Base-by-base conservation (phyloP, 2,113 vertebrate species). In the Poicephalus meyeri region DNA sequence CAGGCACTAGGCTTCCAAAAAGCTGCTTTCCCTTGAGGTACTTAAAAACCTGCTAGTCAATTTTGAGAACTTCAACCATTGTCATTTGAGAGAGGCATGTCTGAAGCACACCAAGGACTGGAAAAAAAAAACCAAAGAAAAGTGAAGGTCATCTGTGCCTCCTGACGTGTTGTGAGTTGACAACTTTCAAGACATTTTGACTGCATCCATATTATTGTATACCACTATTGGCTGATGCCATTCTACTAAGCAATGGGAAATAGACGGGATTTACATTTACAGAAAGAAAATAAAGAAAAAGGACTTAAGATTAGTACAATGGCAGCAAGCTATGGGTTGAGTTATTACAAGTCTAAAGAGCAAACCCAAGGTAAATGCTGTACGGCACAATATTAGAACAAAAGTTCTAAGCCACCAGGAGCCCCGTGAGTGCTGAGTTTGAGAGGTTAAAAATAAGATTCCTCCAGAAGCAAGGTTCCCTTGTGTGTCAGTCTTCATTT, bases 361-460 rank as follows among this genome's bases (percentile, higher is more conserved):
- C 13, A 61, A 87, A 93, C 64, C 12, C 23, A 41, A 29, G 28
- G 5, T 5, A 0, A 66, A 58, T 21, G 12, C 50, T 35, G 46
- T 33, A 33, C 2, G 1, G 39, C 19, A 35, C 69, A 61, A 72
- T 91, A 86, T 97, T 79, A 35, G n/a, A 72, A 66, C 50, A 33
- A 81, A 92, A 86, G 19, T 68, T 92, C 58, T 58, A 58, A 86
- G 68, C 68, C 2, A 1, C 35, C 15, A 80, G 70, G 37, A 93
- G 74, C n/a, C 70, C 78, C 4, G 1, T 16, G 81, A 72, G 64
- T 87, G 28, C 60, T 33, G 53, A 69, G 18, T 17, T 76, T 70
- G 28, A 69, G 64, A 92, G 82, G 81, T 85, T 95, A 93, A 95
- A 70, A 89, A 73, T 76, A 87, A 95, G 65, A 89, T 74, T 20